Evolutionary conservation across 2,888 invertebrate genomes (phyloP), one percentile per base, ranked within the genome.

Genomic region (Parelbella ahira): DNA sequence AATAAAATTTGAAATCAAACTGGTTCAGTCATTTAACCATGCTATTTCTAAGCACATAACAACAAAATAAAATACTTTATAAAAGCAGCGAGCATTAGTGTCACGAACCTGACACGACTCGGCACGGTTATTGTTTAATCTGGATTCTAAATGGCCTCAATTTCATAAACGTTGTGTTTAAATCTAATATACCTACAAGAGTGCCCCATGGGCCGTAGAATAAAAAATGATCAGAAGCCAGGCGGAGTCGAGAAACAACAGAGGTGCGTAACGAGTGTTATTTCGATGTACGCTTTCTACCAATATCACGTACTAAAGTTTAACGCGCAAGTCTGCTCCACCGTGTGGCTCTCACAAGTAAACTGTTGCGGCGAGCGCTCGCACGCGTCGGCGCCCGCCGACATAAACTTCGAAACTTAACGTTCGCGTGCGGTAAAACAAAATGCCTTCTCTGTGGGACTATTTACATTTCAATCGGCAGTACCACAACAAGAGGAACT

Each of bases 401-500:
- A 23, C 13, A 50, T 38, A 21, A 48, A 49, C 47, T 49, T 49
- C 48, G 34, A 42, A 60, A 71, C 58, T 66, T 56, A 42, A 12
- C 41, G 50, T 50, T 53, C 64, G 61, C 53, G 42, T 38, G 54
- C 59, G 51, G 47, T 67, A 42, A 63, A 47, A 64, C 53, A 76
- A 69, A 67, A 91, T 91, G 91, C 89, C 91, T 60, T 86, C 89
- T 36, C 88, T 90, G 74, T 91, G 90, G 90, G 90, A 91, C 65
- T 88, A 90, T 60, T 79, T 91, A 44, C 83, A 82, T 50, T 79
- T 88, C 55, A 88, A 86, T 50, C 58, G 87, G 27, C 80, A 78
- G 55, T 87, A 88, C 53, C 74, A 86, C 41, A 89, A 88, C 54
- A 90, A 90, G 54, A 86, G 91, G 37, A 93, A 93, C 69, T 72